A percentile compares a stretch with the other conserved stretches of the same genome.
Conservation (phyloP, 2,797 vertebrate genomes). For the Ctenopoma multispine region DNA sequence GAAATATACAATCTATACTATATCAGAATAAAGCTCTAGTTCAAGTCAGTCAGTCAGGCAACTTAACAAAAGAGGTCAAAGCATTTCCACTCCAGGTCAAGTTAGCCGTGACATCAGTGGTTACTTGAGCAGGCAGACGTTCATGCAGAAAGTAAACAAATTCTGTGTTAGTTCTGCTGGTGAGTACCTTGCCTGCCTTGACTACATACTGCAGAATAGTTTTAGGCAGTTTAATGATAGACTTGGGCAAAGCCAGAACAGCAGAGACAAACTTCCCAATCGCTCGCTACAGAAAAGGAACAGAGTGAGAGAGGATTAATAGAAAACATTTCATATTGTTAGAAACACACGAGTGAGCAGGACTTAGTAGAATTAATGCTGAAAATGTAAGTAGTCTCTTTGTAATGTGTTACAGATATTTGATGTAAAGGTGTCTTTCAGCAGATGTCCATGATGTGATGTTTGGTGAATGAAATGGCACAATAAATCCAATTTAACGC, state of each 20-base stretch:
- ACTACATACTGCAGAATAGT: constrained; percentile 98
- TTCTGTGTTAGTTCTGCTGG: constrained; percentile 36
- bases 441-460: too few relatives aligned
- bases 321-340: constrained; percentile 26
- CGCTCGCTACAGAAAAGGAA: constrained; percentile 92
- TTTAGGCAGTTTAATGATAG: constrained; percentile 99
- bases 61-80: constrained; percentile 31
- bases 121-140: constrained; percentile 63
- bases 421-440: too few relatives aligned
- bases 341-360: constrained; percentile 26
- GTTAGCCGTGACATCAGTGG: constrained; percentile 43
- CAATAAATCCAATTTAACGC: too few relatives aligned
- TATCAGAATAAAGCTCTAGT: constrained; percentile 5
- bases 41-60: constrained; percentile 39
- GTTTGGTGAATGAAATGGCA: too few relatives aligned
- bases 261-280: constrained; percentile 99
- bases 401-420: too few relatives aligned
- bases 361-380: not conserved
- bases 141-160: constrained; percentile 61
- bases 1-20: not conserved
- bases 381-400: too few relatives aligned
- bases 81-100: constrained; percentile 64
- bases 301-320: constrained; percentile 82
- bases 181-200: constrained; percentile 97
- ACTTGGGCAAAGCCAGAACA: constrained; percentile 98